phyloP scores from a whole-genome alignment of 2,113 vertebrate species.

The Polypterus senegalus region DNA sequence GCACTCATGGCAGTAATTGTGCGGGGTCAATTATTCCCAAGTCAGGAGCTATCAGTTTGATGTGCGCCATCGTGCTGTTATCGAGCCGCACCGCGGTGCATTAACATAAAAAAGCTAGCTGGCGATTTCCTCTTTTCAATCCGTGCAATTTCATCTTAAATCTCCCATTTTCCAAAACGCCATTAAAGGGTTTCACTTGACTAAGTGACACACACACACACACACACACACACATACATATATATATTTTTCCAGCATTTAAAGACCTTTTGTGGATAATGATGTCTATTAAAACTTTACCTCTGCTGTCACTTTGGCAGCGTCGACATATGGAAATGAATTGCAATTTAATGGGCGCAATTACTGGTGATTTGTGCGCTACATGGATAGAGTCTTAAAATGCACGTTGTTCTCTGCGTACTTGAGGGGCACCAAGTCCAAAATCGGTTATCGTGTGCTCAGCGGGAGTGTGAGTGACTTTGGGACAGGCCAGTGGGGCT shows the following conservation, averaged over 20 bases:
- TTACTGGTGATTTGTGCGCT: slow-evolving; percentile 56
- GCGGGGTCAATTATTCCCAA: slow-evolving; percentile 82
- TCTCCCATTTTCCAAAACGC: slow-evolving; percentile 60
- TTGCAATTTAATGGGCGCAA: slow-evolving; percentile 69
- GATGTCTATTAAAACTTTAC: slow-evolving; percentile 47
- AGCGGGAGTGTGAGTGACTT: too few relatives aligned
- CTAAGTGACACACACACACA: slow-evolving; percentile 30
- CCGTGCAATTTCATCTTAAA: slow-evolving; percentile 61
- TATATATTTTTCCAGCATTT: slow-evolving; percentile 13
- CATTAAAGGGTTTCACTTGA: slow-evolving; percentile 60
- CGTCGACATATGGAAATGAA: slow-evolving; percentile 73
- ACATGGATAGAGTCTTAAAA: too few relatives aligned
- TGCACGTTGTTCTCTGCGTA: too few relatives aligned
- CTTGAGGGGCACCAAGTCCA: too few relatives aligned
- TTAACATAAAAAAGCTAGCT: slow-evolving; percentile 50
- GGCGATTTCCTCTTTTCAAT: slow-evolving; percentile 57
- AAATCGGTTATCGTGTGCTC: too few relatives aligned
- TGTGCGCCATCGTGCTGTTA: slow-evolving; percentile 51
- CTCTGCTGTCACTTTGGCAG: slow-evolving; percentile 37
- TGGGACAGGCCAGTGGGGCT: too few relatives aligned
- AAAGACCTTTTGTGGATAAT: slow-evolving; percentile 46
- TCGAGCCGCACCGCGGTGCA: slow-evolving; percentile 50
- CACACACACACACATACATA: slow-evolving; percentile 32
- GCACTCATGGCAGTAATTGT: slow-evolving; percentile 57
- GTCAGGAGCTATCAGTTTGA: slow-evolving; percentile 61